Evolutionary conservation across 1,140 invertebrate genomes (phyloP).

Genomic region (Pogonomyrmex californicus): DNA sequence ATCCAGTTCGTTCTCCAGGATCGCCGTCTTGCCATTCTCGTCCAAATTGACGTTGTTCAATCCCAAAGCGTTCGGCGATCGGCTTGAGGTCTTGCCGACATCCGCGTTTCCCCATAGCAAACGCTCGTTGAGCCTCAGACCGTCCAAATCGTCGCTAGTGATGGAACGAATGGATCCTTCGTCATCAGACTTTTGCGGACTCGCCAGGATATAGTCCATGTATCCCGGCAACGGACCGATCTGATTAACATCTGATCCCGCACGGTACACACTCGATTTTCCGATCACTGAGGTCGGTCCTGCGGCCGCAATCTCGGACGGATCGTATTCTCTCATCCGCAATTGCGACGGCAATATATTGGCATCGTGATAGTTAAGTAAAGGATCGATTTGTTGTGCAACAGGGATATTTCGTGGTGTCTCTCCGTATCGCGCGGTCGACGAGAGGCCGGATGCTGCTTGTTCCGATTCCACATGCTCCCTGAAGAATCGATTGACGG

Average conservation of each 20-base stretch:
- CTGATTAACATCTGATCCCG: background rate
- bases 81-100: background rate
- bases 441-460: background rate
- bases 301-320: background rate
- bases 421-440: background rate
- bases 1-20: constrained; percentile 79
- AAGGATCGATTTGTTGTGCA: constrained; percentile 9
- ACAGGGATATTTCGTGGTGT: background rate
- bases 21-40: constrained; percentile 17
- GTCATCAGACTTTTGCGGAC: background rate
- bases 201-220: constrained; percentile 38
- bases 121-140: constrained; percentile 25
- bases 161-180: constrained; percentile 25
- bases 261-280: background rate
- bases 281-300: background rate
- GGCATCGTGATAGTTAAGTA: background rate
- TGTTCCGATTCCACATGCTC: constrained; percentile 16
- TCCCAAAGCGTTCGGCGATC: background rate
- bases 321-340: no score
- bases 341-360: background rate
- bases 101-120: background rate
- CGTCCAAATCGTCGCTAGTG: constrained; percentile 29
- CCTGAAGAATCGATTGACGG: background rate
- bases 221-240: constrained; percentile 40
- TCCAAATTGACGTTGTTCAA: background rate